Evolutionary conservation across 2,797 vertebrate species (phyloP).

Genomic region (Luscinia luscinia): DNA sequence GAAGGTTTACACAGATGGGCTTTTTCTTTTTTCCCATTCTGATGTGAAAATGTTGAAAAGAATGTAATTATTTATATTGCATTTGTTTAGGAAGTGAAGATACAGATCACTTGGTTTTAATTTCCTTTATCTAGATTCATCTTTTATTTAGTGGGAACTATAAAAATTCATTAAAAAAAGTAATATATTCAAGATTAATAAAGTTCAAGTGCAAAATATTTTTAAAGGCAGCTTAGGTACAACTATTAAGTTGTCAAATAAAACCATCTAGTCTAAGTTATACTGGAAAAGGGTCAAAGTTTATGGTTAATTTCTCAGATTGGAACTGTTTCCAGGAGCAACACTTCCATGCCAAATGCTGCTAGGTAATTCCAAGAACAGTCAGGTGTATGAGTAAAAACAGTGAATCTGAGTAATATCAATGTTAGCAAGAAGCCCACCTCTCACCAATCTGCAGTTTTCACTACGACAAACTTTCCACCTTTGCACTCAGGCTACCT

Average conservation of each 20-base stretch:
- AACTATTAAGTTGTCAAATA: conserved; percentile 21
- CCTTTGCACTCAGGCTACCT: not conserved
- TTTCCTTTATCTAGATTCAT: not conserved
- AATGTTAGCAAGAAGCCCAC: not conserved
- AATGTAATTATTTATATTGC: not conserved
- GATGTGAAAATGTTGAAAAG: not conserved
- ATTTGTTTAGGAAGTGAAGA: conserved; percentile 14
- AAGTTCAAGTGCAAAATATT: conserved; percentile 37
- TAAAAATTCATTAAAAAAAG: conserved; percentile 8
- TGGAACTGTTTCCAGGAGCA: not conserved
- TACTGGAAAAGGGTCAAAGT: not conserved
- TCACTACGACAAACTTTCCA: not conserved
- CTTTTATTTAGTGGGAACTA: not conserved
- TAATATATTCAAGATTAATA: conserved; percentile 9
- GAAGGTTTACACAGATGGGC: not conserved
- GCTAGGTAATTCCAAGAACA: not conserved
- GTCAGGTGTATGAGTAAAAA: not conserved
- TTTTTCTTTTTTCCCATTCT: not conserved
- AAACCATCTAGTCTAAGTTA: not conserved
- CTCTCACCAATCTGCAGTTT: not conserved
- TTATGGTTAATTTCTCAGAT: not conserved
- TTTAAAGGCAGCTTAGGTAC: not conserved
- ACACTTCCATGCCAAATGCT: not conserved
- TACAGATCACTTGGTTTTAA: not conserved
- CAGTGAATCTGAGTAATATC: not conserved